Evolutionary conservation across 2,888 invertebrate species (phyloP).

Genomic region (Eubasilissa splendida): DNA sequence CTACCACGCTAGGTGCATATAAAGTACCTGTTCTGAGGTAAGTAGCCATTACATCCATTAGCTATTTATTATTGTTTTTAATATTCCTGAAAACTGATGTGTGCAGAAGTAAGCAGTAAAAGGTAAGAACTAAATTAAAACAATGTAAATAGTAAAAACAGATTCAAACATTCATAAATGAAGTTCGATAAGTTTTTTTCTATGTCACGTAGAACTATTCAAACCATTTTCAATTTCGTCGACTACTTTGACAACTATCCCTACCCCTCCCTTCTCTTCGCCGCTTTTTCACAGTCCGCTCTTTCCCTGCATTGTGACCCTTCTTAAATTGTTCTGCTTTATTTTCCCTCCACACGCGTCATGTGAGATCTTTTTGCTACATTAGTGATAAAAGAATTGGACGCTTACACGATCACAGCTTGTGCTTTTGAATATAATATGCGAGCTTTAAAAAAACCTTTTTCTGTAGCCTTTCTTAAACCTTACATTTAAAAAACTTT

Average conservation of each 20-base stretch:
- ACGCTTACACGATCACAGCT: slow-evolving; percentile 29
- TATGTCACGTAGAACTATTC: slow-evolving; percentile 5
- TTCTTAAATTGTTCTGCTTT: slow-evolving; percentile 34
- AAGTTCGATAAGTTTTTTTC: no score
- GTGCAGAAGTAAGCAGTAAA: no score
- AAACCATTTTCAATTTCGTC: slow-evolving; percentile 14
- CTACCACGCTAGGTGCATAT: no score
- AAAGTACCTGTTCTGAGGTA: no score
- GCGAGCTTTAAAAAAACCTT: not conserved
- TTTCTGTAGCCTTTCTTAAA: no score
- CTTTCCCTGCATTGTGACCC: slow-evolving; percentile 25
- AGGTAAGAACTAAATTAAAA: no score
- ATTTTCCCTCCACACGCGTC: slow-evolving; percentile 35
- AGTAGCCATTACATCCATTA: no score
- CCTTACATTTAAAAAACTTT: no score
- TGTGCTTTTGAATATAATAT: slow-evolving; percentile 26
- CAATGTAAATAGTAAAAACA: no score
- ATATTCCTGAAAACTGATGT: no score
- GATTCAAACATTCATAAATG: no score
- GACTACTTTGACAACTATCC: slow-evolving; percentile 19
- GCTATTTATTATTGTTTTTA: no score
- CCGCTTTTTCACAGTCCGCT: slow-evolving; percentile 13
- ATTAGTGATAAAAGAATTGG: slow-evolving; percentile 29
- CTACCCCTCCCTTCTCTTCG: slow-evolving; percentile 5
- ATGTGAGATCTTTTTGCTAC: slow-evolving; percentile 31